Percentiles rank a stretch among this genome's conserved stretches.
Evolutionary conservation across 1,140 invertebrate species (phyloP).

Genomic region (Hirudo medicinalis): DNA sequence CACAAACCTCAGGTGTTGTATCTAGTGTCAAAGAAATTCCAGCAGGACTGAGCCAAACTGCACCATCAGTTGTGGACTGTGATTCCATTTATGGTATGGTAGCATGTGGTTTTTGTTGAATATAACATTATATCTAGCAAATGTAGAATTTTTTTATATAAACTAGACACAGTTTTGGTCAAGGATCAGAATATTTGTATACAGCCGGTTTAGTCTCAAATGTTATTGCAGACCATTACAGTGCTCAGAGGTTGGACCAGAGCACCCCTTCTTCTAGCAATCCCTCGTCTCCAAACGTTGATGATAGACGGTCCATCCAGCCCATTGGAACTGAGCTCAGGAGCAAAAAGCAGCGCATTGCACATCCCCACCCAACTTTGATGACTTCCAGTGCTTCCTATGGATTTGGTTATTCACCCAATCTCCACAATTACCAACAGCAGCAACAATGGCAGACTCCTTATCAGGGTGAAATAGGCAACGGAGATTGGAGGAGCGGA

Average conservation of each 20-base stretch:
- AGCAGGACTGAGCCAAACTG: too few relatives aligned
- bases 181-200: slow-evolving; percentile 22
- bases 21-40: slow-evolving; percentile 22
- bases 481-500: slow-evolving; percentile 1
- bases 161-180: background rate
- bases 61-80: too few relatives aligned
- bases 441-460: background rate
- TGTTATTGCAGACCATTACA: too few relatives aligned
- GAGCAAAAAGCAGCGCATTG: slow-evolving; percentile 19
- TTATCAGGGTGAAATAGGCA: slow-evolving; percentile 3
- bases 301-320: slow-evolving; percentile 22
- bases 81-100: slow-evolving; percentile 7
- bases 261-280: slow-evolving; percentile 27
- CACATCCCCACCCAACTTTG: background rate
- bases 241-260: background rate
- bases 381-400: background rate
- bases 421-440: background rate
- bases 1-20: slow-evolving; percentile 17
- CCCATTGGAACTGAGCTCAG: slow-evolving; percentile 34
- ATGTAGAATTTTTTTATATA: background rate
- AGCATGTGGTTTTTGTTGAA: slow-evolving; percentile 4
- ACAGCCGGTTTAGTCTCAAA: too few relatives aligned
- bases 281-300: slow-evolving; percentile 26
- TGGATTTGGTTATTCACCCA: background rate
- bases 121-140: too few relatives aligned